Conservation (phyloP, 2,797 vertebrate species). For the Tangara arthus region DNA sequence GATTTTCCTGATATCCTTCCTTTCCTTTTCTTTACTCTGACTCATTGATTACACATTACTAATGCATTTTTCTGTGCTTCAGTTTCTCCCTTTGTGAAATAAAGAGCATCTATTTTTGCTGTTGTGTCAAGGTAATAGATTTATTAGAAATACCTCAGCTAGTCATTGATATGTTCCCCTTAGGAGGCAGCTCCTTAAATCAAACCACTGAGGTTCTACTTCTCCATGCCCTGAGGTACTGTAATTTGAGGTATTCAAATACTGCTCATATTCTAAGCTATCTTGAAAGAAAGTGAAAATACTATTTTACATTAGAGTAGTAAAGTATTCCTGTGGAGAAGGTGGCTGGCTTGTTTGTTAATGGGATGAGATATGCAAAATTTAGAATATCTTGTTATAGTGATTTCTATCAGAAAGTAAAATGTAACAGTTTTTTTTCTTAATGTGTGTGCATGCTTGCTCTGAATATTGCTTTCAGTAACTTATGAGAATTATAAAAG, state of each 20-base stretch:
- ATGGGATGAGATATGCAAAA: not conserved
- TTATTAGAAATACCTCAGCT: not conserved
- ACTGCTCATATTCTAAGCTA: not conserved
- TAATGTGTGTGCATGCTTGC: accelerated
- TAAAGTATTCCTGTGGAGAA: not conserved
- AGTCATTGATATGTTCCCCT: not conserved
- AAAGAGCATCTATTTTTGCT: not conserved
- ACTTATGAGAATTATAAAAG: not conserved
- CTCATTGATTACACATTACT: slow-evolving; percentile 23
- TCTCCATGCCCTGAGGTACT: not conserved
- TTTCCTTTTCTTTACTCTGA: slow-evolving; percentile 22
- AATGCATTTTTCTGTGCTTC: not conserved
- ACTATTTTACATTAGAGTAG: not conserved
- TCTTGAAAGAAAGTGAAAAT: not conserved
- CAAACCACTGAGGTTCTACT: not conserved
- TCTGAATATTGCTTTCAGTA: not conserved
- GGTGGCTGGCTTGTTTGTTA: not conserved
- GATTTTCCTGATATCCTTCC: not conserved
- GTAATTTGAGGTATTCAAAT: not conserved
- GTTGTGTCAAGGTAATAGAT: not conserved
- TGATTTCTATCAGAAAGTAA: not conserved
- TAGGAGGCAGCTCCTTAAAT: not conserved
- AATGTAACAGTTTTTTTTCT: not conserved
- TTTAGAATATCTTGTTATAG: not conserved
- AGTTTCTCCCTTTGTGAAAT: not conserved